These are phyloP conservation scores for Takifugu flavidus DNA, from an alignment of 2,113 vertebrate genomes.

Conservation along the genomic window DNA sequence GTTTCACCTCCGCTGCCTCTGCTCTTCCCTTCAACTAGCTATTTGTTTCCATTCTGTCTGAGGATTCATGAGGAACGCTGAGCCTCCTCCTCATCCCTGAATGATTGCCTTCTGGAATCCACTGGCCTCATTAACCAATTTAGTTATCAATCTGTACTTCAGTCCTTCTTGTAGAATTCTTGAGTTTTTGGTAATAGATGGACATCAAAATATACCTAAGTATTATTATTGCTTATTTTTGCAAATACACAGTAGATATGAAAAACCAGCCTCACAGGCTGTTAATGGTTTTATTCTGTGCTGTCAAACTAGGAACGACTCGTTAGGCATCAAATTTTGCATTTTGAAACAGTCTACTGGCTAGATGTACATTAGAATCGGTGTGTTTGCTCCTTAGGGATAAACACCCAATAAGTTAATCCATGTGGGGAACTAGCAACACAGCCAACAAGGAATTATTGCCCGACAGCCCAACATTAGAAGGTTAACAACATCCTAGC, in stretches of 20 bases:
- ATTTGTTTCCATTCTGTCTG: constrained; percentile 42
- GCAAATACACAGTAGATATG: constrained; percentile 1
- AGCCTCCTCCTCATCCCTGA: too few species aligned
- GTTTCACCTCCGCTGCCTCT: constrained; percentile 35
- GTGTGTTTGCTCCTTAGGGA: neutral
- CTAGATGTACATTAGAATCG: neutral
- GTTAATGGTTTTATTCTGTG: neutral
- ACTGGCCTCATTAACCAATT: too few species aligned
- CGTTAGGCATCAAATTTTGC: neutral
- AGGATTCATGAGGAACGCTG: constrained; percentile 7
- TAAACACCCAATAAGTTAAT: neutral
- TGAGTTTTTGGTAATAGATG: neutral
- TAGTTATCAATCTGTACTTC: too few species aligned
- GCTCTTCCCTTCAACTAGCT: constrained; percentile 41
- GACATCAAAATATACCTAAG: too few species aligned
- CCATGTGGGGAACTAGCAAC: neutral
- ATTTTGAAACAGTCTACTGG: neutral
- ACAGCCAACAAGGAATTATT: too few species aligned
- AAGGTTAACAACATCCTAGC: too few species aligned
- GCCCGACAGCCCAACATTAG: too few species aligned
- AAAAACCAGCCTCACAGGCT: neutral
- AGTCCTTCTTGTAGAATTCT: too few species aligned
- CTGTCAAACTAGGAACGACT: too few species aligned
- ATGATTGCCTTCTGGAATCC: too few species aligned
- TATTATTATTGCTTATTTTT: neutral